Base-by-base conservation (phyloP, 2,888 invertebrate genomes). In the Eupithecia pulchellata region DNA sequence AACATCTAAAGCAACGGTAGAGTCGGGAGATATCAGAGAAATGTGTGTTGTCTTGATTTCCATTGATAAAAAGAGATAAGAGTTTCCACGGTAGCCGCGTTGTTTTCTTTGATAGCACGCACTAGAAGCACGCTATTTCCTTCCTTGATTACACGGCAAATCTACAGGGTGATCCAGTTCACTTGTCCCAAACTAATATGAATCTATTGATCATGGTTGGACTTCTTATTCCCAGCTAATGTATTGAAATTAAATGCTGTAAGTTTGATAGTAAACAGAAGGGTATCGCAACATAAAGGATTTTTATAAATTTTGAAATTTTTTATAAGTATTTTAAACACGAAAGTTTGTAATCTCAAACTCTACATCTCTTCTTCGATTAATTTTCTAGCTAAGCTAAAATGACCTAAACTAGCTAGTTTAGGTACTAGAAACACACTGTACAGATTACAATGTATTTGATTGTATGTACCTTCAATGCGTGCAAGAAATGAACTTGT, bases 51-150 rank as follows among this genome's bases (percentile, higher is more conserved):
- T 52, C 25, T 66, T 68, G 74, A 73, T 70, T 75, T 77, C 74
- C 65, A 74, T 71, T 75, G 73, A 75, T 80, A 82, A 78, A 82
- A 77, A 79, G 73, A 76, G 74, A 77, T 75, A 76, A 74, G 64
- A 68, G 67, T 75, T 81, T 78, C 78, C 76, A 78, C 66, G 64
- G 69, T 74, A 66, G 72, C 69, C 69, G 65, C 76, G 71, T 73
- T 64, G 68, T 64, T 77, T 77, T 75, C 64, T 68, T 63, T 57
- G 34, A 34, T 69, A 68, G 72, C 72, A 69, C 57, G 73, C 75
- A 71, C 65, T n/a, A 34, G 34, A 29, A 72, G n/a, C 75, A 77
- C 75, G 75, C 75, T 69, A 79, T 64, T 79, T 78, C 77, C 76
- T 57, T 76, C 75, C 76, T 70, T 71, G 64, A 61, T 71, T 73